Evolutionary conservation across 2,113 vertebrate genomes (phyloP).

Genomic region (Geococcyx californianus): DNA sequence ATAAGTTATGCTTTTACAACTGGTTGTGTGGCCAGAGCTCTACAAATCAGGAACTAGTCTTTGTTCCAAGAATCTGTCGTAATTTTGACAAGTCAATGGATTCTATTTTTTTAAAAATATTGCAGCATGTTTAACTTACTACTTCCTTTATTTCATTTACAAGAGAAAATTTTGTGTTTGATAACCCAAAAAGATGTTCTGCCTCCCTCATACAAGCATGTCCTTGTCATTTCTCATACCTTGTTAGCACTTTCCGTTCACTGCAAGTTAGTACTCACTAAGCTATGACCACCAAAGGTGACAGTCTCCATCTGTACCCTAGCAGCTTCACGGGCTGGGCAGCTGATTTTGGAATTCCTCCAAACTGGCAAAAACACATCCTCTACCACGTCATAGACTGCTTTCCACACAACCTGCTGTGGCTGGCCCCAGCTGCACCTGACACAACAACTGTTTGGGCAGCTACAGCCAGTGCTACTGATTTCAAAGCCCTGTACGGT

Average conservation of each 20-base stretch:
- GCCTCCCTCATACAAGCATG: neutral
- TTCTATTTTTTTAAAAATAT: neutral
- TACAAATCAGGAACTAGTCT: neutral
- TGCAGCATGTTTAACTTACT: neutral
- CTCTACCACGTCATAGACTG: slow-evolving; percentile 70
- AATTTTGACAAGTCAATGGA: neutral
- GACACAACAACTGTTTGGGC: slow-evolving; percentile 83
- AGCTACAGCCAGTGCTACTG: slow-evolving; percentile 56
- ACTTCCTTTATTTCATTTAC: neutral
- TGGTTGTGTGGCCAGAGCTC: neutral
- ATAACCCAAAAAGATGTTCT: neutral
- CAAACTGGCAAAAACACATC: slow-evolving; percentile 45
- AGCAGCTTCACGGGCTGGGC: slow-evolving; percentile 15
- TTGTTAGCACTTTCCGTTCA: slow-evolving; percentile 1
- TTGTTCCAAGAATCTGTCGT: neutral
- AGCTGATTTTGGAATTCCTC: slow-evolving; percentile 62
- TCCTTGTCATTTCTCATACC: slow-evolving; percentile 20
- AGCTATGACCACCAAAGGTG: slow-evolving; percentile 39
- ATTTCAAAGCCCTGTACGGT: slow-evolving; percentile 81
- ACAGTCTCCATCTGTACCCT: slow-evolving; percentile 34
- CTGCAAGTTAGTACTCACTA: neutral
- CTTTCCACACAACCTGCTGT: slow-evolving; percentile 63
- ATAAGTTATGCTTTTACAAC: neutral
- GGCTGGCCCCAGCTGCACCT: slow-evolving; percentile 75
- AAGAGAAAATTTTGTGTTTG: neutral